Evolutionary conservation across 2,888 invertebrate genomes (phyloP).

Genomic region (Trissoscelio sp.): DNA sequence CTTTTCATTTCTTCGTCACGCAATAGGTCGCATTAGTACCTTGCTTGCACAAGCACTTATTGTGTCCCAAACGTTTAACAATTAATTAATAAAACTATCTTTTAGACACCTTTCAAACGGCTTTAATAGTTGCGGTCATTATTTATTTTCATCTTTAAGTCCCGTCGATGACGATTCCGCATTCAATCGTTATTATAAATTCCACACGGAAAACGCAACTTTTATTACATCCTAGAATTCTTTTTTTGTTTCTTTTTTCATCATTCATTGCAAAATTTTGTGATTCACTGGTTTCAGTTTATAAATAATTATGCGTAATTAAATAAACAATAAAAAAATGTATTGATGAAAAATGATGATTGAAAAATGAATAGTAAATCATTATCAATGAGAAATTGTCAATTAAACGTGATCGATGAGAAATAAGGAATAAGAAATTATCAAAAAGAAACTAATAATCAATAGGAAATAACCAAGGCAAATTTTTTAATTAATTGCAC

Average conservation of each 20-base stretch:
- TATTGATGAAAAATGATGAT: no score
- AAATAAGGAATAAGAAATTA: no score
- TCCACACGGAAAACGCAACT: conserved; percentile 14
- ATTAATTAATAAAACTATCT: conserved; percentile 24
- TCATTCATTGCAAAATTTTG: conserved; percentile 27
- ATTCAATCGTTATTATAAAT: conserved; percentile 12
- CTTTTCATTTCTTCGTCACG: conserved; percentile 27
- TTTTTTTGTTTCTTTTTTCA: background rate
- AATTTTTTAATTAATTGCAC: no score
- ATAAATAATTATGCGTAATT: conserved; percentile 31
- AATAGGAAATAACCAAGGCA: no score
- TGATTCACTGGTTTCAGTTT: conserved; percentile 23
- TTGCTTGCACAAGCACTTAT: conserved; percentile 20
- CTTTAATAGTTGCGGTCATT: conserved; percentile 16
- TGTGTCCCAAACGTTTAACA: conserved; percentile 14
- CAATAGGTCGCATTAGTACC: conserved; percentile 42
- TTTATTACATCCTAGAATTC: conserved; percentile 14
- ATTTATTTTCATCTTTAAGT: conserved; percentile 12
- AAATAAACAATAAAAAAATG: no score
- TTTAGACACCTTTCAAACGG: background rate
- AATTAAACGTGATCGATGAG: no score
- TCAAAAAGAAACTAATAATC: no score
- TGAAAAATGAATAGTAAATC: no score
- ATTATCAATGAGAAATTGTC: no score
- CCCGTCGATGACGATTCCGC: background rate